phyloP scores from a whole-genome alignment of 2,113 vertebrate genomes.

The Puma concolor region DNA sequence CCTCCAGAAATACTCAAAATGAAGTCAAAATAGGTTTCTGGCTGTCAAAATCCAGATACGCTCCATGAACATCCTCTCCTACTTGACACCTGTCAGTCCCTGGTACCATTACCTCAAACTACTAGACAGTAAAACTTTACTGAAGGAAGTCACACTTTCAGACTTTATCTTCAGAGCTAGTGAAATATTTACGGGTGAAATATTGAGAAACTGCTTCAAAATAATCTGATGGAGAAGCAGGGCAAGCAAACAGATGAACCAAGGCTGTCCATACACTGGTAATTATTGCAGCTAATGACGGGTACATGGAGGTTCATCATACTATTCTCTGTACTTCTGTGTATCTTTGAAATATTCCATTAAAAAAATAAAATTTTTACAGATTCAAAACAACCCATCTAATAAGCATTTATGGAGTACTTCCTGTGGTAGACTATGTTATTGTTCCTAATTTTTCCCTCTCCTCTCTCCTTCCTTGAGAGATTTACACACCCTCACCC shows the following conservation, averaged over 20 bases:
- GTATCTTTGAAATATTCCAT: neutral
- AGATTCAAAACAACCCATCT: slow-evolving; percentile 17
- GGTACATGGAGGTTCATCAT: neutral
- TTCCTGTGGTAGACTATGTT: neutral
- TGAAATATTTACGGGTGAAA: slow-evolving; percentile 18
- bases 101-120: neutral
- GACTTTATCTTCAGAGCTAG: neutral
- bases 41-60: slow-evolving; percentile 43
- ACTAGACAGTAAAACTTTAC: neutral
- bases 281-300: neutral
- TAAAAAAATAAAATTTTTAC: neutral
- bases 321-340: neutral
- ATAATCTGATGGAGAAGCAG: neutral
- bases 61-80: slow-evolving; percentile 6
- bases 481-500: neutral
- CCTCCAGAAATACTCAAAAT: slow-evolving; percentile 61
- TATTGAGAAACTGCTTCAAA: slow-evolving; percentile 34
- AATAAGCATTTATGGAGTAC: neutral
- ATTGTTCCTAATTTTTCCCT: neutral
- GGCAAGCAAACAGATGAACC: neutral
- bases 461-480: neutral
- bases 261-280: neutral
- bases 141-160: slow-evolving; percentile 3
- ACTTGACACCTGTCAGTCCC: neutral
- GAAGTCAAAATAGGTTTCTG: slow-evolving; percentile 65